These are phyloP conservation scores for Lordiphosa clarofinis DNA, from an alignment of 1,140 invertebrate genomes.

Conservation along the genomic window DNA sequence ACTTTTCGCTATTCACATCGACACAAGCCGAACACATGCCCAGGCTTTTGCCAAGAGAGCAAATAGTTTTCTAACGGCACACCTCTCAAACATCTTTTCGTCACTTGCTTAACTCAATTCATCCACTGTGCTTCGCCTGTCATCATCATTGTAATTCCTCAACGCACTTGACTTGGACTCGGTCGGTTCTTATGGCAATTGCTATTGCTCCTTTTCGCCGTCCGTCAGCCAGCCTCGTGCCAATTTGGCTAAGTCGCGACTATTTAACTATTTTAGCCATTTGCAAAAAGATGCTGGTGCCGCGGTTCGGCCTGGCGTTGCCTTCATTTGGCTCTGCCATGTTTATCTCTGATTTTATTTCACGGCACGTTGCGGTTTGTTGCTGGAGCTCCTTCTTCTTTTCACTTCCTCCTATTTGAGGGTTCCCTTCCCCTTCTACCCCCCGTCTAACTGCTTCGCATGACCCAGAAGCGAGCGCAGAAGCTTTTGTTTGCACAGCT, in stretches of 20 bases:
- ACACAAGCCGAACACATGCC: too few species aligned
- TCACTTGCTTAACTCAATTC: too few species aligned
- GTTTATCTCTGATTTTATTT: constrained; percentile 48
- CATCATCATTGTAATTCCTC: constrained; percentile 63
- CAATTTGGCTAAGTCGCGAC: constrained; percentile 67
- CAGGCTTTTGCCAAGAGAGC: too few species aligned
- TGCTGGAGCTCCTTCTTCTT: constrained; percentile 1
- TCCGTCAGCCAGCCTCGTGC: constrained; percentile 30
- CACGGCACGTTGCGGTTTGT: constrained; percentile 33
- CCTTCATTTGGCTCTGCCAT: constrained; percentile 38
- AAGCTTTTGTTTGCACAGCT: constrained; percentile 32
- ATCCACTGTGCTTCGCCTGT: constrained; percentile 6
- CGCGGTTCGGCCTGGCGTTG: not conserved
- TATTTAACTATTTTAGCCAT: constrained; percentile 67
- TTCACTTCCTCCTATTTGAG: constrained; percentile 1
- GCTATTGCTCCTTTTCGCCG: constrained; percentile 3
- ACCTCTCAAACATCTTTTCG: too few species aligned
- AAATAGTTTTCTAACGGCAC: too few species aligned
- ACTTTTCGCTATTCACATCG: too few species aligned
- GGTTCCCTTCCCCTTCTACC: not conserved
- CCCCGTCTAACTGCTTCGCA: constrained; percentile 4
- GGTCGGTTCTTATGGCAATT: constrained; percentile 18
- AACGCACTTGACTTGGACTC: constrained; percentile 40
- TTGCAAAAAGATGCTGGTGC: constrained; percentile 30
- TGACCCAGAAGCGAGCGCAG: constrained; percentile 44